Conservation (phyloP, 2,888 invertebrate genomes). For the Limnephilus rhombicus region DNA sequence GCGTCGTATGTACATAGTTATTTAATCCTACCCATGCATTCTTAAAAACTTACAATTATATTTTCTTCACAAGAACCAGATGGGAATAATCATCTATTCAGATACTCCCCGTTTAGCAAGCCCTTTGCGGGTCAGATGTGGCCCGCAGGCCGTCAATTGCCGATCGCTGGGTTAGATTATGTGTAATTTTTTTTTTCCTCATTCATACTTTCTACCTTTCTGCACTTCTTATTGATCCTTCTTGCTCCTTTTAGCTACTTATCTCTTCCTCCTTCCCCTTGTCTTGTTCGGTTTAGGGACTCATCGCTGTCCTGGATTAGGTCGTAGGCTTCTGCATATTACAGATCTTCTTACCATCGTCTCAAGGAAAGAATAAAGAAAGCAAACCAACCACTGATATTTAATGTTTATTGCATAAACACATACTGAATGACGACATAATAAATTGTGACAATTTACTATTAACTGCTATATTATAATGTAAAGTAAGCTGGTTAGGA, state of each 20-base stretch:
- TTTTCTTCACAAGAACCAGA: too few species aligned
- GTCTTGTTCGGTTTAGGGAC: too few species aligned
- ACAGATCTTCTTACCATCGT: too few species aligned
- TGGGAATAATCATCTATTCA: too few species aligned
- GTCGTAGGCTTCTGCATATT: too few species aligned
- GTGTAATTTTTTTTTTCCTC: background rate
- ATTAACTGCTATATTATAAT: constrained; percentile 63
- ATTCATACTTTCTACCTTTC: background rate
- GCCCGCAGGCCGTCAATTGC: too few species aligned
- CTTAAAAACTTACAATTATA: too few species aligned
- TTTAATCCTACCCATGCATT: too few species aligned
- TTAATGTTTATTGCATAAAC: constrained; percentile 66
- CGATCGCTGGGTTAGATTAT: background rate
- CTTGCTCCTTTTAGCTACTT: background rate
- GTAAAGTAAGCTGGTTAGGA: constrained; percentile 63
- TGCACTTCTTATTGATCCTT: background rate
- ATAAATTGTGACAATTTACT: constrained; percentile 63
- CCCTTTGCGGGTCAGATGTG: too few species aligned
- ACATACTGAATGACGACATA: constrained; percentile 64
- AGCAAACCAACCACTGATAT: constrained; percentile 44
- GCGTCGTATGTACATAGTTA: too few species aligned
- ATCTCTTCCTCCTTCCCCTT: background rate
- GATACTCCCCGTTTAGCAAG: too few species aligned
- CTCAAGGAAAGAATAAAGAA: background rate
- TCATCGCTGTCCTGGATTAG: too few species aligned